Percentiles rank a stretch among this genome's conserved stretches.
Conservation (phyloP, 2,113 vertebrate species). For the Tragelaphus strepsiceros region DNA sequence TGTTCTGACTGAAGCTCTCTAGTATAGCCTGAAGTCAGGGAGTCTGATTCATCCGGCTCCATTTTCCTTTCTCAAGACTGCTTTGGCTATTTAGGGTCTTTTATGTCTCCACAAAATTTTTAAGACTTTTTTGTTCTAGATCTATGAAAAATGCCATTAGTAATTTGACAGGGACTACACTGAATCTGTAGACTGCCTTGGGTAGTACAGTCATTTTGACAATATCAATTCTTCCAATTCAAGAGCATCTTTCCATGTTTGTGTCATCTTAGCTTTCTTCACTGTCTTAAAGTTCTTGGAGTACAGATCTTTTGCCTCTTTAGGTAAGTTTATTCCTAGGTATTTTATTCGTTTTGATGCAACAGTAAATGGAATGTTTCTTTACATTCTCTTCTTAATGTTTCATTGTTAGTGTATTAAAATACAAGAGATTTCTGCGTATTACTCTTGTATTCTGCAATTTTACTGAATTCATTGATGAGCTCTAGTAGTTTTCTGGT, state of each 20-base stretch:
- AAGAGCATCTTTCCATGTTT: not conserved
- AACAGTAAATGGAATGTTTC: not conserved
- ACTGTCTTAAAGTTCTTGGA: not conserved
- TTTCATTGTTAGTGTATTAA: not conserved
- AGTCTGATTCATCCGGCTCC: not conserved
- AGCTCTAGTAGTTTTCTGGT: not conserved
- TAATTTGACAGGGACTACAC: not conserved
- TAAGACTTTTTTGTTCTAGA: not conserved
- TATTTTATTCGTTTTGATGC: not conserved
- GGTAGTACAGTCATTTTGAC: not conserved
- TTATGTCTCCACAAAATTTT: not conserved
- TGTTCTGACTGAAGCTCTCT: not conserved
- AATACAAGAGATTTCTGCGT: not conserved
- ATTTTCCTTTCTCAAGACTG: not conserved
- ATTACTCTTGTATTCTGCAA: not conserved
- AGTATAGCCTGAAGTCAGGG: not conserved
- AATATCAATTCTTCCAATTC: not conserved
- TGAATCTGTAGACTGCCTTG: not conserved
- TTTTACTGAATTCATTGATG: not conserved
- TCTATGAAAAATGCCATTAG: not conserved
- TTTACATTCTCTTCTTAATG: not conserved
- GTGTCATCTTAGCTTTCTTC: not conserved
- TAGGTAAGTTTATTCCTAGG: not conserved
- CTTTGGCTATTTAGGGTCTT: not conserved
- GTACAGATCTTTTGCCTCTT: not conserved